Evolutionary conservation across 2,888 invertebrate species (phyloP).

Genomic region (Clistopyga incitator): DNA sequence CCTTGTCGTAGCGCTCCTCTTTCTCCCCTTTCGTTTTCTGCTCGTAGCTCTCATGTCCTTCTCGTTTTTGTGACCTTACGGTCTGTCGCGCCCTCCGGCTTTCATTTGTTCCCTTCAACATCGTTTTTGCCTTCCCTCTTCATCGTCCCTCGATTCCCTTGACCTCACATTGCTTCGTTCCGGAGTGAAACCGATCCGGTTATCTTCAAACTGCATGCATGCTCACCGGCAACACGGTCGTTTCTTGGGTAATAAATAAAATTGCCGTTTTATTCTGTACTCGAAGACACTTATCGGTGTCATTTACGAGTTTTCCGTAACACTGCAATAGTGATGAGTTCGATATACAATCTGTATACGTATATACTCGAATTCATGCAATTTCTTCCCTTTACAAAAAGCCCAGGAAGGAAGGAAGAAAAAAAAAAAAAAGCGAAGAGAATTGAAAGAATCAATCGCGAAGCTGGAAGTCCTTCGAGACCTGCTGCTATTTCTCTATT

Average conservation of each 20-base stretch:
- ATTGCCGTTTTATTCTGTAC: not conserved
- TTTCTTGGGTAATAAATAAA: not conserved
- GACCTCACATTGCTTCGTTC: not conserved
- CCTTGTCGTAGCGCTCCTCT: slow-evolving; percentile 23
- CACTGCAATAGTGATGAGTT: not conserved
- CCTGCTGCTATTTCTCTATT: slow-evolving; percentile 9
- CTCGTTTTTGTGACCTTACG: slow-evolving; percentile 1
- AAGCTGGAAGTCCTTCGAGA: slow-evolving; percentile 47
- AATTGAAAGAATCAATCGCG: slow-evolving; percentile 47
- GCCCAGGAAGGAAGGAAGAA: not conserved
- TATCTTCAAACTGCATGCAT: slow-evolving; percentile 9
- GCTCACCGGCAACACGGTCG: not conserved
- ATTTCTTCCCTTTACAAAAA: slow-evolving; percentile 13
- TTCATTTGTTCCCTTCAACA: slow-evolving; percentile 27
- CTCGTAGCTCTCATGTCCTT: not conserved
- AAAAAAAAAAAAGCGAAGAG: slow-evolving; percentile 11
- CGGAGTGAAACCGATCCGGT: slow-evolving; percentile 21
- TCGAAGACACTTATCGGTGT: slow-evolving; percentile 29
- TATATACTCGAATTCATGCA: slow-evolving; percentile 27
- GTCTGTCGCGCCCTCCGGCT: slow-evolving; percentile 24
- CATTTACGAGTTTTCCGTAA: slow-evolving; percentile 3
- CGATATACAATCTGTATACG: not conserved
- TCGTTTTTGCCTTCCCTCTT: slow-evolving; percentile 17
- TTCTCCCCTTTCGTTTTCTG: slow-evolving; percentile 2
- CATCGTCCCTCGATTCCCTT: not conserved